These are phyloP conservation scores for Periophthalmus magnuspinnatus DNA, from an alignment of 2,797 vertebrate species.

Conservation along the genomic window DNA sequence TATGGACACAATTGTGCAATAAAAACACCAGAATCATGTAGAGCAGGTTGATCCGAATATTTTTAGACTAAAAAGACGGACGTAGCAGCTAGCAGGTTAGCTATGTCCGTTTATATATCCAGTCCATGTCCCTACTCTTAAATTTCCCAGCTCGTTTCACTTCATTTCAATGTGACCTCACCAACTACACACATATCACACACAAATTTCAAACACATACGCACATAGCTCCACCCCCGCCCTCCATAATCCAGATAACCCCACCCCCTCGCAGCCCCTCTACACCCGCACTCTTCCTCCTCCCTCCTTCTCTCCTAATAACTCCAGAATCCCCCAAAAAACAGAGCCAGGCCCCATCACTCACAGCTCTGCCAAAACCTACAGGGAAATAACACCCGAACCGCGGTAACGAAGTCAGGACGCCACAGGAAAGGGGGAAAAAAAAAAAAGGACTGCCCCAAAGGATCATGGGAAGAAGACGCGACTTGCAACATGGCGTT, in stretches of 20 bases:
- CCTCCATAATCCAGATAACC: slow-evolving; percentile 13
- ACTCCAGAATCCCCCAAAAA: slow-evolving; percentile 60
- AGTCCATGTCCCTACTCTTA: no score
- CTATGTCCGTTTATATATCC: no score
- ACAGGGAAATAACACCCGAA: slow-evolving; percentile 74
- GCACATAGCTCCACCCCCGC: slow-evolving; percentile 42
- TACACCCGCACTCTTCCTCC: neutral
- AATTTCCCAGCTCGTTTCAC: no score
- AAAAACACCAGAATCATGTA: no score
- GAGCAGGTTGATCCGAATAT: no score
- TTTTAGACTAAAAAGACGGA: no score
- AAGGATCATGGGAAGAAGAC: slow-evolving; percentile 50
- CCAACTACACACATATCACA: no score
- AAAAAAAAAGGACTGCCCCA: slow-evolving; percentile 46
- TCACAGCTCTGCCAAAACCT: slow-evolving; percentile 66
- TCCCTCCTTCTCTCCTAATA: slow-evolving; percentile 62
- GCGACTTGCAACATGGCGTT: slow-evolving; percentile 58
- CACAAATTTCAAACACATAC: slow-evolving; percentile 25
- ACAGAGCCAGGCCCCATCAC: slow-evolving; percentile 69
- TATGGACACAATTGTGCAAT: no score
- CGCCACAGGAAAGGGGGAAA: slow-evolving; percentile 49
- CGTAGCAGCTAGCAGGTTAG: no score
- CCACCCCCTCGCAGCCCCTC: slow-evolving; percentile 25
- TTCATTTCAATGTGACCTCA: neutral
- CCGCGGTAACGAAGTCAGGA: slow-evolving; percentile 74